These are phyloP conservation scores for Prunella fulvescens DNA, from an alignment of 2,113 vertebrate genomes.

Conservation along the genomic window DNA sequence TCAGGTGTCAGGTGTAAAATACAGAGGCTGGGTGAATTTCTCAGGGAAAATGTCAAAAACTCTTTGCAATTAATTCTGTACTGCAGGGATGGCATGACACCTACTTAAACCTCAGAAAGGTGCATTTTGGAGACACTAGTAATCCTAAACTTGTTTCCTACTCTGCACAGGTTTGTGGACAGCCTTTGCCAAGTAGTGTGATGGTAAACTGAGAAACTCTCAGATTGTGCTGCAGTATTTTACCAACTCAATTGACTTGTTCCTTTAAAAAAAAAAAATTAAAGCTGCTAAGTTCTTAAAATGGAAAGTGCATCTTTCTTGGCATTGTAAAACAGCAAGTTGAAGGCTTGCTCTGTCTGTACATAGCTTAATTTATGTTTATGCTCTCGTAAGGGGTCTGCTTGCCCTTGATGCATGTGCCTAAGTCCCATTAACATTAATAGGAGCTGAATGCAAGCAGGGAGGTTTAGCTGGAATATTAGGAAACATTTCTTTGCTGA, in stretches of 20 bases:
- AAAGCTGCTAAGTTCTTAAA: background rate
- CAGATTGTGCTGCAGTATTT: background rate
- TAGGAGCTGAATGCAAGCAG: background rate
- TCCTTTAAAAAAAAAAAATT: background rate
- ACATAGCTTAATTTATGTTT: conserved; percentile 22
- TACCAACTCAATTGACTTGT: background rate
- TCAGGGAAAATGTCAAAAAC: background rate
- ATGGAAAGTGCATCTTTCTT: conserved; percentile 18
- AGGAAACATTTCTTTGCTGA: background rate
- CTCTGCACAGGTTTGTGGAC: background rate
- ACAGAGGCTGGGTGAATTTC: background rate
- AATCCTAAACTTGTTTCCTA: background rate
- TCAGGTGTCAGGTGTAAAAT: background rate
- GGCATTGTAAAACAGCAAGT: background rate
- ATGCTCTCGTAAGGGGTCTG: background rate
- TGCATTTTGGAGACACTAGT: background rate
- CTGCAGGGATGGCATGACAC: background rate
- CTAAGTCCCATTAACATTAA: conserved; percentile 38
- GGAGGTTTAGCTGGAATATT: background rate
- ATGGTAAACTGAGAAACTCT: background rate
- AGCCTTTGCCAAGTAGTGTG: background rate
- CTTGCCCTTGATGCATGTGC: conserved; percentile 11
- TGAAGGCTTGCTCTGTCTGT: conserved; percentile 3
- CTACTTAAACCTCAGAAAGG: background rate
- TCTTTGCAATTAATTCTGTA: background rate